These are phyloP conservation scores for Acromyrmex heyeri DNA, from an alignment of 1,140 invertebrate genomes.

Conservation along the genomic window DNA sequence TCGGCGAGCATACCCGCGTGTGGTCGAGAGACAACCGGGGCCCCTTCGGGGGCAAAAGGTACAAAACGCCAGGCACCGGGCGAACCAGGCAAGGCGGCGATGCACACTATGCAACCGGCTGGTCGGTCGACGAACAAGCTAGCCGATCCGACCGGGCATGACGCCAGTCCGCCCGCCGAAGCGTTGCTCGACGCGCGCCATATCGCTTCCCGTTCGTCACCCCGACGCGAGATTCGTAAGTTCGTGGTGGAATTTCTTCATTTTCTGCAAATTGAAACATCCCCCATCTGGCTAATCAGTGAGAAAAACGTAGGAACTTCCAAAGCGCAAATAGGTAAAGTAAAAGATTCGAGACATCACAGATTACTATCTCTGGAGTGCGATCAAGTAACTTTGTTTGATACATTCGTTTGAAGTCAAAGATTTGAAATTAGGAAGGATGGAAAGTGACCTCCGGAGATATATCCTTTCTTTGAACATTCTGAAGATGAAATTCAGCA, in stretches of 20 bases:
- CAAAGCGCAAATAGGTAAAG: slow-evolving; percentile 13
- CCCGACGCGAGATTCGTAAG: background rate
- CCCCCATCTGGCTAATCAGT: background rate
- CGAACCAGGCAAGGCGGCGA: slow-evolving; percentile 69
- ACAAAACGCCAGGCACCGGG: slow-evolving; percentile 60
- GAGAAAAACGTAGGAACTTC: background rate
- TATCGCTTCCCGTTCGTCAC: slow-evolving; percentile 7
- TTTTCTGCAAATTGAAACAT: background rate
- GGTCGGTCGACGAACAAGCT: slow-evolving; percentile 65
- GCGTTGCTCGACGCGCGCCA: slow-evolving; percentile 46
- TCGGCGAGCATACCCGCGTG: slow-evolving; percentile 51
- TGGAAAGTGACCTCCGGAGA: background rate
- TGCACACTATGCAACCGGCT: slow-evolving; percentile 53
- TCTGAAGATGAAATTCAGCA: background rate
- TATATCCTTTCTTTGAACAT: background rate
- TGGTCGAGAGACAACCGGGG: slow-evolving; percentile 63
- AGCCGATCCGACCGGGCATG: slow-evolving; percentile 67
- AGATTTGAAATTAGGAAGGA: background rate
- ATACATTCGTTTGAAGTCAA: background rate
- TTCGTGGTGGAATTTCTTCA: background rate
- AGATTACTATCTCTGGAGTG: background rate
- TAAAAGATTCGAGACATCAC: background rate
- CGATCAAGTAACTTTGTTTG: background rate
- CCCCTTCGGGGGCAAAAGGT: slow-evolving; percentile 62
- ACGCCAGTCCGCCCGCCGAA: slow-evolving; percentile 73